phyloP scores from a whole-genome alignment of 1,140 invertebrate species.

The Saccostrea cuccullata region DNA sequence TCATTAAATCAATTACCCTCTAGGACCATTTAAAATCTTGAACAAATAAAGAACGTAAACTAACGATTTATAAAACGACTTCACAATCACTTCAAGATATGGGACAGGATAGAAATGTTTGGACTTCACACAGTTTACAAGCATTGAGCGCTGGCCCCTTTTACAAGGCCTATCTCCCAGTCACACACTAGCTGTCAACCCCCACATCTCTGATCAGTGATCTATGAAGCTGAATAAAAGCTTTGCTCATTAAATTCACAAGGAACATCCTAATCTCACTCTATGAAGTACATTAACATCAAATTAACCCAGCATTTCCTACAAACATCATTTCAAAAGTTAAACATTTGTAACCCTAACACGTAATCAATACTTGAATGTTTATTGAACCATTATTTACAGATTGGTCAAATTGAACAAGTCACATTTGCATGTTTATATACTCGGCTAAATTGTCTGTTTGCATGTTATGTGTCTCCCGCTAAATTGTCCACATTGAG shows the following conservation, averaged over 20 bases:
- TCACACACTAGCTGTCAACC: neutral
- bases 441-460: conserved; percentile 1
- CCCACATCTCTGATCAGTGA: neutral
- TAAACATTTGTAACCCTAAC: conserved; percentile 16
- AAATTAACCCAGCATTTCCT: conserved; percentile 37
- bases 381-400: conserved; percentile 14
- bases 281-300: neutral
- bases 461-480: neutral
- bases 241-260: conserved; percentile 29
- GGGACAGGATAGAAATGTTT: conserved; percentile 12
- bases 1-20: conserved; percentile 6
- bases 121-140: conserved; percentile 12
- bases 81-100: conserved; percentile 20
- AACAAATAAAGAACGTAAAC: neutral
- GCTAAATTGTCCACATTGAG: neutral
- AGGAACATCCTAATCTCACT: neutral
- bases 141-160: neutral
- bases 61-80: conserved; percentile 5
- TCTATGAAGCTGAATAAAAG: neutral
- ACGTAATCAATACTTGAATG: conserved; percentile 25
- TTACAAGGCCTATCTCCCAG: neutral
- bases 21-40: conserved; percentile 10
- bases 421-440: conserved; percentile 31
- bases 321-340: conserved; percentile 18
- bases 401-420: conserved; percentile 20